A percentile compares a stretch with the other conserved stretches of the same genome.
These are phyloP conservation scores for Temnothorax nylanderi DNA, from an alignment of 1,140 invertebrate genomes.

Conservation along the genomic window DNA sequence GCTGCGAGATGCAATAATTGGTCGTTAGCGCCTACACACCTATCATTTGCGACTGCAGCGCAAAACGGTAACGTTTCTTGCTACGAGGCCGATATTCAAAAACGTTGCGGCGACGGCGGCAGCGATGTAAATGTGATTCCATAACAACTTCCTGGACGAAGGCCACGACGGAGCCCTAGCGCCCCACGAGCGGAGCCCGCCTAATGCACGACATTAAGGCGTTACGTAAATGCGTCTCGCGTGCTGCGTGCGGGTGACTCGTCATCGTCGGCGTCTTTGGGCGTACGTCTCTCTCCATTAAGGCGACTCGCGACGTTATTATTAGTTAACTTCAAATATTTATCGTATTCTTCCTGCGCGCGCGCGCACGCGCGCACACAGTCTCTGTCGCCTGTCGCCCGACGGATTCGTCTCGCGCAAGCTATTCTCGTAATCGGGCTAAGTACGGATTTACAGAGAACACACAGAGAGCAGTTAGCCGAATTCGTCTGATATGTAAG, in stretches of 20 bases:
- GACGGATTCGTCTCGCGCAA: constrained; percentile 46
- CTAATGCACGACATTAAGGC: constrained; percentile 71
- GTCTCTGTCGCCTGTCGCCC: constrained; percentile 15
- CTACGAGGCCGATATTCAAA: constrained; percentile 56
- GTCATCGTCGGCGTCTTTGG: constrained; percentile 54
- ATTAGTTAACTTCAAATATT: constrained; percentile 83
- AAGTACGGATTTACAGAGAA: constrained; percentile 1
- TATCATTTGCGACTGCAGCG: constrained; percentile 54
- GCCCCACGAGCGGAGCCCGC: constrained; percentile 30
- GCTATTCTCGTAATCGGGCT: constrained; percentile 64
- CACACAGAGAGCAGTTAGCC: neutral
- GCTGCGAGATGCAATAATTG: constrained; percentile 32
- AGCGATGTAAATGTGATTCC: constrained; percentile 51
- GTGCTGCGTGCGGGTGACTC: constrained; percentile 52
- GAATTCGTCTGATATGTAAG: neutral
- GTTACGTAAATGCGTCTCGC: constrained; percentile 71
- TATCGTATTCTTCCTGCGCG: constrained; percentile 75
- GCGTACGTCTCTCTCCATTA: constrained; percentile 67
- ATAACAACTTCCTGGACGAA: constrained; percentile 69
- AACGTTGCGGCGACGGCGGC: constrained; percentile 56
- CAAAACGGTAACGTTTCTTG: constrained; percentile 23
- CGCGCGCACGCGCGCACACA: neutral
- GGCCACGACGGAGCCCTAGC: constrained; percentile 19
- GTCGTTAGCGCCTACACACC: constrained; percentile 56
- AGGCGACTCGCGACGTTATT: constrained; percentile 75